Base-by-base conservation (phyloP, 2,888 invertebrate species). In the Furcula furcula region DNA sequence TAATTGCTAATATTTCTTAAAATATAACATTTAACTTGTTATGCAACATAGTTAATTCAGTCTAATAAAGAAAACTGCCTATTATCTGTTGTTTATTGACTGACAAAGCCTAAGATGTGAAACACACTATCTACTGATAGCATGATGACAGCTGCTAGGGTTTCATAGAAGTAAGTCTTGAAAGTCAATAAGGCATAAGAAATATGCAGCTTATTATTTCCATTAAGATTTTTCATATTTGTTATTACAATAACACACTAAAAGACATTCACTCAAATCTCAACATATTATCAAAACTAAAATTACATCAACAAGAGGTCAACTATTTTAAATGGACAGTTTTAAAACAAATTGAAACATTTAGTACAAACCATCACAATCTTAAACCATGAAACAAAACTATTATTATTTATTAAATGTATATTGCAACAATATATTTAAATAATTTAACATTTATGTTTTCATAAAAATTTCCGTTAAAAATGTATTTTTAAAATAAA, bases 161-260 rank as follows among this genome's bases (percentile, higher is more conserved):
- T n/a, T n/a, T n/a, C n/a, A n/a, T n/a, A n/a, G n/a, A n/a, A 45
- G 65, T 67, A 70, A 67, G 74, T 50, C 76, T 77, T 77, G 81
- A 63, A 67, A 84, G 82, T 81, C 83, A 84, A 84, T 79, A 84
- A 85, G 70, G 73, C 75, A 82, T 74, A 65, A 71, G 64, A 65
- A 79, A 26, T 76, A 80, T 50, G 76, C 85, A 84, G 77, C 54
- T 56, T 55, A 44, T 44, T 56, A 49, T 48, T 59, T 57, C 39
- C 51, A 60, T 65, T 66, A 59, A 64, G 47, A 59, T 72, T 74
- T 73, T 81, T 77, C 76, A 77, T 80, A 79, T 82, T 82, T 80
- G 76, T 79, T 80, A 80, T 79, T 76, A 68, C 50, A 55, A 63
- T 66, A 73, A 69, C 65, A 73, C 65, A 57, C 61, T 39, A 61